These are phyloP conservation scores for Elymnias hypermnestra DNA, from an alignment of 1,140 invertebrate genomes.

Conservation along the genomic window DNA sequence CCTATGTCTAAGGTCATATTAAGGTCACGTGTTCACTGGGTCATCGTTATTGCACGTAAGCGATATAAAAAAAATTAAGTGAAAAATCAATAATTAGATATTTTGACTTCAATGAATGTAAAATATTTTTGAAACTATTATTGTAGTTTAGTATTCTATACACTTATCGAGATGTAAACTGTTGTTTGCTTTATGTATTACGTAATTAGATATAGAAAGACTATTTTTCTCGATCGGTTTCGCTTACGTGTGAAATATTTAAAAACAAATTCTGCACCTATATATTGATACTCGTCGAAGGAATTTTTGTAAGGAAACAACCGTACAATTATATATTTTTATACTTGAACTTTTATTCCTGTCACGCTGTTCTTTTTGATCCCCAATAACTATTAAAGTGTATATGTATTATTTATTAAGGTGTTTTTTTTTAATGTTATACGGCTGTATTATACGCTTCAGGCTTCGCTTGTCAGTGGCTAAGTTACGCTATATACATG, in stretches of 20 bases:
- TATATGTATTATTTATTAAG: slow-evolving; percentile 67
- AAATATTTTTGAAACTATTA: slow-evolving; percentile 8
- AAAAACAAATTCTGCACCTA: neutral
- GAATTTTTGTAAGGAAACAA: slow-evolving; percentile 5
- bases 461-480: slow-evolving; percentile 51
- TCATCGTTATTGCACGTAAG: slow-evolving; percentile 18
- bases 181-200: too few relatives aligned
- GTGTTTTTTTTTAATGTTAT: slow-evolving; percentile 46
- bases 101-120: slow-evolving; percentile 4
- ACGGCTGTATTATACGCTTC: slow-evolving; percentile 63
- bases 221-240: neutral
- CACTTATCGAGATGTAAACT: neutral
- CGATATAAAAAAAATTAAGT: slow-evolving; percentile 14
- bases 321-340: slow-evolving; percentile 11
- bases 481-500: slow-evolving; percentile 45
- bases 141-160: slow-evolving; percentile 1
- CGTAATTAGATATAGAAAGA: neutral
- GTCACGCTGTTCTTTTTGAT: slow-evolving; percentile 6
- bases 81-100: slow-evolving; percentile 1
- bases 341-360: slow-evolving; percentile 12
- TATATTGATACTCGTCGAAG: slow-evolving; percentile 5
- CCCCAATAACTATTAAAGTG: slow-evolving; percentile 42
- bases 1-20: too few relatives aligned
- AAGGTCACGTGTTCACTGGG: too few relatives aligned
- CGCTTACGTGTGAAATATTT: slow-evolving; percentile 2